A percentile compares a stretch with the other conserved stretches of the same genome.
Evolutionary conservation across 1,140 invertebrate species (phyloP).

Genomic region (Chymomyza costata): DNA sequence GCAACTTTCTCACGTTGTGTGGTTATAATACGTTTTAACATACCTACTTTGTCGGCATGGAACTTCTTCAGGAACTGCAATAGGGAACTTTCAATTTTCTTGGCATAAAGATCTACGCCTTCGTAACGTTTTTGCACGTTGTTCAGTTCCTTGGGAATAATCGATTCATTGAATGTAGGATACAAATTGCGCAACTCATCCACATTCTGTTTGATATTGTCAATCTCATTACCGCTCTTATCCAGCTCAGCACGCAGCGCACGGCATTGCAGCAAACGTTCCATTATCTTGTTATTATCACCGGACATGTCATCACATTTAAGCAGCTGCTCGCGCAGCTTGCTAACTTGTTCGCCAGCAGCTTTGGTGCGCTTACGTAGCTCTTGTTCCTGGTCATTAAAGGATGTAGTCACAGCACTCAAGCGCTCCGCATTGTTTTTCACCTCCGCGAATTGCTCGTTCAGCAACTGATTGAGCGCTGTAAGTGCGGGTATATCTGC

Average conservation of each 20-base stretch:
- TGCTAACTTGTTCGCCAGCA: constrained; percentile 82
- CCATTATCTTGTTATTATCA: constrained; percentile 88
- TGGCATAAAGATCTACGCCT: constrained; percentile 82
- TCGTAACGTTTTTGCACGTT: constrained; percentile 86
- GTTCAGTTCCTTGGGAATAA: constrained; percentile 86
- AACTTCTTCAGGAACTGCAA: constrained; percentile 90
- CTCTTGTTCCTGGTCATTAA: constrained; percentile 84
- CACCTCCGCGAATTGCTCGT: constrained; percentile 87
- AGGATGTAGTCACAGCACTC: constrained; percentile 81
- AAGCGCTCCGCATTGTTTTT: constrained; percentile 85
- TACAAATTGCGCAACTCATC: constrained; percentile 85
- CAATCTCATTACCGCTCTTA: constrained; percentile 80
- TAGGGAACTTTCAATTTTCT: constrained; percentile 88
- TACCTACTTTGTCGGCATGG: constrained; percentile 88
- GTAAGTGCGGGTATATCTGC: constrained; percentile 82
- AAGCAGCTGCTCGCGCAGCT: constrained; percentile 88
- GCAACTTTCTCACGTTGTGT: constrained; percentile 90
- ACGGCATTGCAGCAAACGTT: constrained; percentile 84
- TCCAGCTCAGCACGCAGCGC: constrained; percentile 83
- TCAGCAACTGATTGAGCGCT: constrained; percentile 82
- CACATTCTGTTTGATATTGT: constrained; percentile 82
- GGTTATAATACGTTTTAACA: constrained; percentile 86
- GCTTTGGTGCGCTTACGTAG: constrained; percentile 84
- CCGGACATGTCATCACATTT: constrained; percentile 95
- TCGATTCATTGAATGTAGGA: constrained; percentile 86